Percentiles rank a stretch among this genome's conserved stretches.
Conservation (phyloP, 37 sponge, comb jelly and placozoan species). For the Corticium candelabrum region DNA sequence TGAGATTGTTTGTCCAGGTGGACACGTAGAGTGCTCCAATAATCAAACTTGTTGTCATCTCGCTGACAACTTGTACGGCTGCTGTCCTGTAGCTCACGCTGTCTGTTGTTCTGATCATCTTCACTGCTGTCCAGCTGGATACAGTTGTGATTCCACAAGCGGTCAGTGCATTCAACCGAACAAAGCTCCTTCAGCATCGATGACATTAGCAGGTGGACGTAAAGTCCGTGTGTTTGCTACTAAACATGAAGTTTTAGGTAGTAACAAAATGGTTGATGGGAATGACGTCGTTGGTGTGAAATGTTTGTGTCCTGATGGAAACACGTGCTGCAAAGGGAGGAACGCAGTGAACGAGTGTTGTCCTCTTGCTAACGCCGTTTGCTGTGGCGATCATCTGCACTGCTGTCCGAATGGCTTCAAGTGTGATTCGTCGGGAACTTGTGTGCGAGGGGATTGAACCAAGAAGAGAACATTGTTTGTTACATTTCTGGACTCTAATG, state of each 20-base stretch:
- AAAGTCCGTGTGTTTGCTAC: too few relatives aligned
- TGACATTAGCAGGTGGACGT: too few relatives aligned
- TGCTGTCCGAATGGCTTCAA: conserved; percentile 45
- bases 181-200: too few relatives aligned
- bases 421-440: conserved; percentile 18
- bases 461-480: too few relatives aligned
- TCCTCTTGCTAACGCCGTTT: conserved; percentile 25
- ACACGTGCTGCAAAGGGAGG: conserved; percentile 56
- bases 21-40: conserved; percentile 21
- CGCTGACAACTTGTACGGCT: conserved; percentile 28
- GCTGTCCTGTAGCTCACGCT: conserved; percentile 32
- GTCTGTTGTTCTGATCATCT: conserved; percentile 31
- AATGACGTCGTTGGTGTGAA: too few relatives aligned
- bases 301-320: too few relatives aligned
- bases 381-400: conserved; percentile 34
- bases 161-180: conserved; percentile 33
- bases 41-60: conserved; percentile 42
- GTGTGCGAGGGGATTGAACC: too few relatives aligned
- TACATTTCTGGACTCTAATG: too few relatives aligned
- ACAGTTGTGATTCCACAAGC: conserved; percentile 21
- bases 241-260: too few relatives aligned
- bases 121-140: conserved; percentile 46
- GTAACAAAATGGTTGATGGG: too few relatives aligned
- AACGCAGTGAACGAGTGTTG: conserved; percentile 27
- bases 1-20: conserved; percentile 33